A percentile compares a stretch with the other conserved stretches of the same genome.
Evolutionary conservation across 2,888 invertebrate genomes (phyloP).

Genomic region (Calameuta pallipes): DNA sequence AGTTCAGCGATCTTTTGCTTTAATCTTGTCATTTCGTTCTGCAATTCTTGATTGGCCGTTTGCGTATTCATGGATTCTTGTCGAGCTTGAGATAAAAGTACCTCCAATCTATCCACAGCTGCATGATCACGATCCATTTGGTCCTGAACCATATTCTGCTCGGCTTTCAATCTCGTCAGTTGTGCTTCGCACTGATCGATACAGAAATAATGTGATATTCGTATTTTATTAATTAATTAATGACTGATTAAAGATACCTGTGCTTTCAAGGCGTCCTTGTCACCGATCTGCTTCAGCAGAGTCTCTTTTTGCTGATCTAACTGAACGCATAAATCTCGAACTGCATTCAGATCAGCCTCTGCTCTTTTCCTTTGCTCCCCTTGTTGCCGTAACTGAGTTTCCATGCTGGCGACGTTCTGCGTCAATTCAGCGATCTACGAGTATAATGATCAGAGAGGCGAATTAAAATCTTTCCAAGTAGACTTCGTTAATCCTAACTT

Average conservation of each 20-base stretch:
- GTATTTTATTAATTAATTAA: conserved; percentile 8
- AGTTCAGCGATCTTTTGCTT: conserved; percentile 70
- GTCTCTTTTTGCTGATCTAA: conserved; percentile 77
- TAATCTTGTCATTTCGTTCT: conserved; percentile 72
- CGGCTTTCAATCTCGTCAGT: conserved; percentile 66
- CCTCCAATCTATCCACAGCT: conserved; percentile 70
- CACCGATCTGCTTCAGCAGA: conserved; percentile 69
- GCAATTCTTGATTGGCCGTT: conserved; percentile 74
- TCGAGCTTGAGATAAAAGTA: conserved; percentile 69
- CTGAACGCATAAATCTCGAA: conserved; percentile 73
- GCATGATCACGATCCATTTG: conserved; percentile 66
- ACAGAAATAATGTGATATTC: background rate
- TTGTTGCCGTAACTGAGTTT: conserved; percentile 74
- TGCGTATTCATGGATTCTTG: conserved; percentile 74
- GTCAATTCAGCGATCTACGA: conserved; percentile 67
- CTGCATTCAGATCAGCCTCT: conserved; percentile 73
- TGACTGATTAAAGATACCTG: conserved; percentile 57
- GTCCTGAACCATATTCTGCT: conserved; percentile 65
- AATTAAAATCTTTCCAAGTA: background rate
- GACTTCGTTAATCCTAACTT: background rate
- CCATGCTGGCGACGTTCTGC: conserved; percentile 70
- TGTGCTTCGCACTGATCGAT: conserved; percentile 67
- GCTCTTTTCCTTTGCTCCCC: conserved; percentile 71
- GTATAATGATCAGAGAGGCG: background rate
- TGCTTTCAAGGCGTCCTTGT: conserved; percentile 65